Evolutionary conservation across 2,888 invertebrate species (phyloP).

Genomic region (Yponomeuta sedellus): DNA sequence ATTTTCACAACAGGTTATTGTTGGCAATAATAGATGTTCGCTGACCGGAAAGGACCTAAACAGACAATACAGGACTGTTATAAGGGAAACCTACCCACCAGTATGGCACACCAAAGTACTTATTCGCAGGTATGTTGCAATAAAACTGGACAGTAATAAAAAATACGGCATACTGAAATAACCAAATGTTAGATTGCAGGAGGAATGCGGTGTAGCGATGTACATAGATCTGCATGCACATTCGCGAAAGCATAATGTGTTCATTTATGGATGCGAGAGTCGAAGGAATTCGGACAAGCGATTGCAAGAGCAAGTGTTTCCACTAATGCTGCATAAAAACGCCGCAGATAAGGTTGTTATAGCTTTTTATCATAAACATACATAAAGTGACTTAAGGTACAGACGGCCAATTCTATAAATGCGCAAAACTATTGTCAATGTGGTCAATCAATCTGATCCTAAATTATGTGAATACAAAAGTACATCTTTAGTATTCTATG

Average conservation of each 20-base stretch:
- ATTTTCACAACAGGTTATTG: conserved; percentile 76
- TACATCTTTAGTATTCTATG: too few species aligned
- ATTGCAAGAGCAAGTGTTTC: conserved; percentile 94
- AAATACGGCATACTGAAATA: conserved; percentile 2
- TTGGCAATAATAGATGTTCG: conserved; percentile 93
- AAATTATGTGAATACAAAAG: too few species aligned
- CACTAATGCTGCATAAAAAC: conserved; percentile 94
- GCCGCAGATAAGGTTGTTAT: conserved; percentile 86
- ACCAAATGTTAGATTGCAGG: conserved; percentile 80
- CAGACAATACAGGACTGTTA: conserved; percentile 94
- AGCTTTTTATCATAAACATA: conserved; percentile 7
- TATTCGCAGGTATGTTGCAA: conserved; percentile 81
- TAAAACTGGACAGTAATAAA: not conserved
- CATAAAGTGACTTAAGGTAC: not conserved
- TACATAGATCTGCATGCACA: conserved; percentile 97
- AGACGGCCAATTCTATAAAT: too few species aligned
- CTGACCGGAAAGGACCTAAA: conserved; percentile 95
- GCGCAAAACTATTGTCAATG: too few species aligned
- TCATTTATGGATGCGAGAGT: conserved; percentile 97
- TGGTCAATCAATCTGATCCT: too few species aligned
- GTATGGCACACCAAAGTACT: conserved; percentile 96
- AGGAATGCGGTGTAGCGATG: conserved; percentile 92
- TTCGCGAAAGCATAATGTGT: conserved; percentile 95
- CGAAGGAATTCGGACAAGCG: conserved; percentile 85
- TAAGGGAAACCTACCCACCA: conserved; percentile 93